Percentiles rank a stretch among this genome's conserved stretches.
Conservation (phyloP, 2,797 vertebrate genomes). For the Erpetoichthys calabaricus region DNA sequence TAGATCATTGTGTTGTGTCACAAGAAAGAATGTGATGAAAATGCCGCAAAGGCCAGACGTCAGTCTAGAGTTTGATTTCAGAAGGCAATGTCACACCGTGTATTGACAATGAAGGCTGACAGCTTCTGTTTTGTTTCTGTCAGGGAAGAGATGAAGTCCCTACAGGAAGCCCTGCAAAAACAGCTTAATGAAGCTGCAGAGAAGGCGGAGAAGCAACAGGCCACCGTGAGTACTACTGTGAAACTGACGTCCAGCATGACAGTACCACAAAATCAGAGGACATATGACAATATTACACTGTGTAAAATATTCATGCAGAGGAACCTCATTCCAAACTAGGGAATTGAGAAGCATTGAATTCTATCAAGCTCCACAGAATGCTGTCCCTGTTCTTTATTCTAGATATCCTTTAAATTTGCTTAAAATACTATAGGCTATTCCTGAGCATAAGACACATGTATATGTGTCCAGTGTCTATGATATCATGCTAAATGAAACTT, state of each 20-base stretch:
- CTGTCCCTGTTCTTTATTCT: no score
- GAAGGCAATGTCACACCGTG: conserved; percentile 19
- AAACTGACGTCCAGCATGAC: not conserved
- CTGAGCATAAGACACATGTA: no score
- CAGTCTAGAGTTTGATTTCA: conserved; percentile 19
- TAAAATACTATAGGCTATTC: no score
- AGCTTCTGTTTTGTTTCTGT: conserved; percentile 33
- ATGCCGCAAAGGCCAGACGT: not conserved
- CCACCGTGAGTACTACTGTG: conserved; percentile 63
- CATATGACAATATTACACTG: no score
- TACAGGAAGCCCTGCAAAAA: conserved; percentile 87
- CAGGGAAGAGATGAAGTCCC: conserved; percentile 95
- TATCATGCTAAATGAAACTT: no score
- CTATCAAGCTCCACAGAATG: no score
- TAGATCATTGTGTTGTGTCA: not conserved
- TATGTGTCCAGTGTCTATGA: no score
- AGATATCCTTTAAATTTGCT: no score
- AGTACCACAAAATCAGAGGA: no score
- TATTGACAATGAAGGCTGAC: conserved; percentile 27
- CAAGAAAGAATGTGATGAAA: not conserved
- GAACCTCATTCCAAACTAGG: no score
- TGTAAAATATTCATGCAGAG: no score
- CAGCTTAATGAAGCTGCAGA: conserved; percentile 87
- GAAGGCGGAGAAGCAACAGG: conserved; percentile 88
- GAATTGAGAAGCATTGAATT: no score